These are phyloP conservation scores for Nothoprocta perdicaria DNA, from an alignment of 2,113 vertebrate species.

Conservation along the genomic window DNA sequence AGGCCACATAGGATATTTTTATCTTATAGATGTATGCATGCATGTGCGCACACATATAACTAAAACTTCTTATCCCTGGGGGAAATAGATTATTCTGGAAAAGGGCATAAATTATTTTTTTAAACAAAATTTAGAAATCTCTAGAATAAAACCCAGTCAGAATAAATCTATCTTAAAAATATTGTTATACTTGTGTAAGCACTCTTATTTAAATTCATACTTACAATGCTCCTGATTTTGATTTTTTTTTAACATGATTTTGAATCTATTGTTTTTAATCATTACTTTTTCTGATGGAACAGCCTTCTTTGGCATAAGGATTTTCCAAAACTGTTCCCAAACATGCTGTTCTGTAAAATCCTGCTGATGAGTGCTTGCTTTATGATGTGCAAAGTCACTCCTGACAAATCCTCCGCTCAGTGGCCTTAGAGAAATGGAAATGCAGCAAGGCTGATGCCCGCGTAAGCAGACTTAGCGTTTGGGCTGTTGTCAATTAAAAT, in stretches of 20 bases:
- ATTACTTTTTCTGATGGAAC: neutral
- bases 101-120: neutral
- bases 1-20: fast-evolving
- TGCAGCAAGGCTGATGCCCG: neutral
- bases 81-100: neutral
- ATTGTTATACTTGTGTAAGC: neutral
- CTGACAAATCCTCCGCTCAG: neutral
- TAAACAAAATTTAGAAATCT: too few species aligned
- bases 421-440: constrained; percentile 2
- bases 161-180: neutral
- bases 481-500: constrained; percentile 25
- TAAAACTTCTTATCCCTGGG: neutral
- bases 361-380: neutral
- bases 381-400: neutral
- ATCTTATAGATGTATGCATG: neutral
- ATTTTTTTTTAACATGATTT: neutral
- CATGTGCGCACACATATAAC: neutral
- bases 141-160: too few species aligned
- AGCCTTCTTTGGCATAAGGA: neutral
- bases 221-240: neutral
- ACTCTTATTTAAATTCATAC: neutral
- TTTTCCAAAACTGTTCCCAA: neutral
- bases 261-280: neutral
- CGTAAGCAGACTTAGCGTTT: neutral
- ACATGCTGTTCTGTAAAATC: neutral